phyloP scores from a whole-genome alignment of 2,888 invertebrate species.

The Cataglyphis rosenhaueri region DNA sequence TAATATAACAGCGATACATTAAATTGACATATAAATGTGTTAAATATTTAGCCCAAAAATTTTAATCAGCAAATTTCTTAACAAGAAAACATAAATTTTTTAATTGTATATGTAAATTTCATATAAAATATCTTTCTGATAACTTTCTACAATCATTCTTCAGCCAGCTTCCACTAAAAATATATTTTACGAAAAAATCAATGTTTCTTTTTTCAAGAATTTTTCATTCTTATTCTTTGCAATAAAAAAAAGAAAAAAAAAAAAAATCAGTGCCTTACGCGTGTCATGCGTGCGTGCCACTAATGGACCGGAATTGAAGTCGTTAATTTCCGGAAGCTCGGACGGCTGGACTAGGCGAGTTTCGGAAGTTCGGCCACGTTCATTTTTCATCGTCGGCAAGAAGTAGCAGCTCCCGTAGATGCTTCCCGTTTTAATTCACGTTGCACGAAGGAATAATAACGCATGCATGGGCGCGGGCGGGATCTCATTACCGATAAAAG shows the following conservation, averaged over 20 bases:
- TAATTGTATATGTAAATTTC: too few relatives aligned
- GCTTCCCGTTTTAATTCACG: conserved; percentile 71
- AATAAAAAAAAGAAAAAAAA: too few relatives aligned
- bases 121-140: too few relatives aligned
- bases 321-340: conserved; percentile 72
- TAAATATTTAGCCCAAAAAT: too few relatives aligned
- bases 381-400: conserved; percentile 71
- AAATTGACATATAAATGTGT: too few relatives aligned
- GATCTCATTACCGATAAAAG: conserved; percentile 71
- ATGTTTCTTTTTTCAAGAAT: not conserved
- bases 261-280: not conserved
- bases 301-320: conserved; percentile 70
- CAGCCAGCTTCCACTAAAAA: not conserved
- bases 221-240: not conserved
- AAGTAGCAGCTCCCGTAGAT: conserved; percentile 37
- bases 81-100: too few relatives aligned
- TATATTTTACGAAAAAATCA: not conserved
- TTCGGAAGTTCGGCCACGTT: conserved; percentile 47
- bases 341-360: conserved; percentile 43
- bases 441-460: conserved; percentile 67
- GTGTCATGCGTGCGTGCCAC: conserved; percentile 33
- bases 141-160: too few relatives aligned
- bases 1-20: too few relatives aligned
- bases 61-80: too few relatives aligned
- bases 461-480: conserved; percentile 58